phyloP scores from a whole-genome alignment of 2,797 vertebrate species.

The Falco novaeseelandiae region DNA sequence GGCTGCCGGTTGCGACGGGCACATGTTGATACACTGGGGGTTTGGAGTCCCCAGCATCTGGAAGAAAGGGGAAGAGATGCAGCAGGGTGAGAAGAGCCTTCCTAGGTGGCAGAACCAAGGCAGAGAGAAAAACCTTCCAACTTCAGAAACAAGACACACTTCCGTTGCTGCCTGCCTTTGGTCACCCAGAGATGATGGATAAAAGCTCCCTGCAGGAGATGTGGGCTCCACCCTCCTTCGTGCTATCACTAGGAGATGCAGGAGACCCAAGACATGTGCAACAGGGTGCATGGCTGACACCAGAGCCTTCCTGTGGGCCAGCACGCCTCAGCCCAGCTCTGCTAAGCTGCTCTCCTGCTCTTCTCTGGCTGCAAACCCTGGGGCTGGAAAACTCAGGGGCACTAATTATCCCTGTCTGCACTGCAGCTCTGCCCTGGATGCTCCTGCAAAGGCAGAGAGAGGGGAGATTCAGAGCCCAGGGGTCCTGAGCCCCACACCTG shows the following conservation, averaged over 20 bases:
- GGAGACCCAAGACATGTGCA: not conserved
- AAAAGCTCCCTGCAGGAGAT: not conserved
- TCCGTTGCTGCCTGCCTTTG: not conserved
- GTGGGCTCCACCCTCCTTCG: not conserved
- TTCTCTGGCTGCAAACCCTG: not conserved
- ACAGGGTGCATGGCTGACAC: not conserved
- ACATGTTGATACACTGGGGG: conserved; percentile 93
- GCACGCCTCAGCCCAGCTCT: not conserved
- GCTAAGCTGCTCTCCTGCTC: not conserved
- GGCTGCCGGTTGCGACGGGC: conserved; percentile 82
- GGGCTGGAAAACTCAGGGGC: not conserved
- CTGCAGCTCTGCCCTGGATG: not conserved
- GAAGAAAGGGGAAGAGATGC: conserved; percentile 1
- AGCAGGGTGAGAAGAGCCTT: not conserved
- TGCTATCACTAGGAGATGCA: not conserved
- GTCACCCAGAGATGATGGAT: not conserved
- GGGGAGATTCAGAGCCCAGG: not conserved
- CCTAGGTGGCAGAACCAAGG: not conserved
- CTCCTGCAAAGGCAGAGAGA: not conserved
- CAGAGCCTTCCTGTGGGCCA: not conserved
- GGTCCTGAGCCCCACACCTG: not conserved
- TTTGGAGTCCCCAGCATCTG: conserved; percentile 90
- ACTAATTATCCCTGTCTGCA: not conserved
- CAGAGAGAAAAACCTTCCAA: not conserved
- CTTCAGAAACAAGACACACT: not conserved